Conservation (phyloP, 2,888 invertebrate genomes). For the Drosophila melanosoma region DNA sequence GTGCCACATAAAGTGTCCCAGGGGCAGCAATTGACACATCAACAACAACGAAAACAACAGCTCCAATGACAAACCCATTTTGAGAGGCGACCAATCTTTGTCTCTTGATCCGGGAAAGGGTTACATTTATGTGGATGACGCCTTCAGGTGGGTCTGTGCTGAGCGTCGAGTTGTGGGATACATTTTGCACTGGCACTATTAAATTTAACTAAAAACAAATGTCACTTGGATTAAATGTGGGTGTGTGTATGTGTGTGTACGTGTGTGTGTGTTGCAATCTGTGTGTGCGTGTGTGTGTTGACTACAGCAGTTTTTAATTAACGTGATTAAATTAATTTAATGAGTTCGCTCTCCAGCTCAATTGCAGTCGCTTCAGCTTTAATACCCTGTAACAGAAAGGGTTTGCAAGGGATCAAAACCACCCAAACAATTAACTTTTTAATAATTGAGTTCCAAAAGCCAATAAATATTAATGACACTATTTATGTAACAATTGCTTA, state of each 20-base stretch:
- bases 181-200: conserved; percentile 76
- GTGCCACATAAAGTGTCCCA: conserved; percentile 26
- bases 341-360: conserved; percentile 49
- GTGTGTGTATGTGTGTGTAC: neutral
- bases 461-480: neutral
- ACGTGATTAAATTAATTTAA: conserved; percentile 76
- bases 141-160: conserved; percentile 53
- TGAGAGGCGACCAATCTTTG: neutral
- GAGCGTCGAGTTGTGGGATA: conserved; percentile 70
- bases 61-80: conserved; percentile 17
- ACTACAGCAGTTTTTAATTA: conserved; percentile 66
- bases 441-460: neutral
- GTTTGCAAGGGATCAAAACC: neutral
- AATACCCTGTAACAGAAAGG: conserved; percentile 10
- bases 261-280: neutral
- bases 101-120: neutral
- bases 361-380: conserved; percentile 26
- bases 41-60: conserved; percentile 31
- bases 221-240: conserved; percentile 12
- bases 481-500: neutral
- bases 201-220: conserved; percentile 72
- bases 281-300: conserved; percentile 29
- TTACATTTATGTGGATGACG: conserved; percentile 23
- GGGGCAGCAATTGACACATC: conserved; percentile 56
- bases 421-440: neutral